Evolutionary conservation across 2,888 invertebrate genomes (phyloP).

Genomic region (Iphiclides podalirius): DNA sequence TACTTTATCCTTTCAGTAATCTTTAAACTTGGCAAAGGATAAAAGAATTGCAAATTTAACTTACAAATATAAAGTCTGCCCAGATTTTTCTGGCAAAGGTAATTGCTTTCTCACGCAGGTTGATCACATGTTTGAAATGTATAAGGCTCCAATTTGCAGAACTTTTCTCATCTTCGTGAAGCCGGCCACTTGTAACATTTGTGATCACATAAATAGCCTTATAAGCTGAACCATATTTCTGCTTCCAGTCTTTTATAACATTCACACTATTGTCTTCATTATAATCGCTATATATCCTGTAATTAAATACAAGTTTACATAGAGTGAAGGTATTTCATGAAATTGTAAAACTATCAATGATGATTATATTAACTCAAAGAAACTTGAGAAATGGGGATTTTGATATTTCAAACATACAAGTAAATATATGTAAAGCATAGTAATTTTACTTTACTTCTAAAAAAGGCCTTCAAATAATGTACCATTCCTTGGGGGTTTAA

Average conservation of each 20-base stretch:
- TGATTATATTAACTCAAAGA: too few species aligned
- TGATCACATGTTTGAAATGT: constrained; percentile 89
- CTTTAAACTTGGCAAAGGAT: too few species aligned
- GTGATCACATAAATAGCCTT: constrained; percentile 83
- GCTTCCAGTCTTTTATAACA: constrained; percentile 87
- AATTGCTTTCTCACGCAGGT: constrained; percentile 87
- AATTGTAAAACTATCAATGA: too few species aligned
- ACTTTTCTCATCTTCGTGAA: constrained; percentile 80
- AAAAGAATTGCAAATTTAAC: constrained; percentile 40
- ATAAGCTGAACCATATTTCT: constrained; percentile 82
- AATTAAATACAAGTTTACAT: constrained; percentile 3
- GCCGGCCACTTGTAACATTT: constrained; percentile 56
- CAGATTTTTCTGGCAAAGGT: constrained; percentile 86
- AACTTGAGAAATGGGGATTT: too few species aligned
- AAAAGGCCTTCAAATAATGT: too few species aligned
- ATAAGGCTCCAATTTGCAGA: constrained; percentile 87
- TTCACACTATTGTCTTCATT: constrained; percentile 89
- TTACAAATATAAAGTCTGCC: constrained; percentile 95
- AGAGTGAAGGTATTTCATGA: too few species aligned
- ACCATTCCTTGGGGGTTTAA: too few species aligned
- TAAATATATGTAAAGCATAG: too few species aligned
- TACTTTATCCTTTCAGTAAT: too few species aligned
- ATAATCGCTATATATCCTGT: constrained; percentile 92
- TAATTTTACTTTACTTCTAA: too few species aligned
- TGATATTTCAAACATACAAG: too few species aligned